A percentile compares a stretch with the other conserved stretches of the same genome.
phyloP scores from a whole-genome alignment of 1,140 invertebrate genomes.

The Linepithema humile region DNA sequence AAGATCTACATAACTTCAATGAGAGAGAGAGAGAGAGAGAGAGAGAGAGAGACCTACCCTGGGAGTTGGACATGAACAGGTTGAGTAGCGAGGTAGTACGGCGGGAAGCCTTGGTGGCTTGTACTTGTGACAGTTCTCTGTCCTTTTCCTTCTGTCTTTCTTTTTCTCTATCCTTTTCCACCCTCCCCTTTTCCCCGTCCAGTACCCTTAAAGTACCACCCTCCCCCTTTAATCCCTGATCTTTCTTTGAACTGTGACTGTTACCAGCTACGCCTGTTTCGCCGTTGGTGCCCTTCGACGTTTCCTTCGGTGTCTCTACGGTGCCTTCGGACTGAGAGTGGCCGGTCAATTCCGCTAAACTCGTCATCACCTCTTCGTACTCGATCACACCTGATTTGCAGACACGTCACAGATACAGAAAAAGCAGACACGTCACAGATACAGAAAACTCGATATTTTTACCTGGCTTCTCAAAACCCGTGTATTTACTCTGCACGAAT shows the following conservation, averaged over 20 bases:
- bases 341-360: conserved; percentile 79
- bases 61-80: conserved; percentile 97
- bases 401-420: not conserved
- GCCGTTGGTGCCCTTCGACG: conserved; percentile 81
- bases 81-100: conserved; percentile 97
- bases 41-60: conserved; percentile 87
- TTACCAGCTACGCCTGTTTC: conserved; percentile 84
- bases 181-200: conserved; percentile 75
- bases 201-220: conserved; percentile 71
- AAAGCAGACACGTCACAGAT: not conserved
- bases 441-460: conserved; percentile 50
- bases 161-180: conserved; percentile 80
- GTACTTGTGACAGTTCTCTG: conserved; percentile 79
- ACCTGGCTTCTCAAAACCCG: conserved; percentile 96
- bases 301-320: conserved; percentile 76
- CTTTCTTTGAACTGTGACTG: conserved; percentile 81
- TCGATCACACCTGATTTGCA: conserved; percentile 78
- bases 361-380: conserved; percentile 86
- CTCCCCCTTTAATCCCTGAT: conserved; percentile 80
- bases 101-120: conserved; percentile 91
- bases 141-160: conserved; percentile 75
- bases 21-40: conserved; percentile 27
- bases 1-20: conserved; percentile 64
- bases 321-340: conserved; percentile 73
- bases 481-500: conserved; percentile 95